Percentiles rank a stretch among this genome's conserved stretches.
Evolutionary conservation across 2,797 vertebrate genomes (phyloP).

Genomic region (Amphiprion clarkii): DNA sequence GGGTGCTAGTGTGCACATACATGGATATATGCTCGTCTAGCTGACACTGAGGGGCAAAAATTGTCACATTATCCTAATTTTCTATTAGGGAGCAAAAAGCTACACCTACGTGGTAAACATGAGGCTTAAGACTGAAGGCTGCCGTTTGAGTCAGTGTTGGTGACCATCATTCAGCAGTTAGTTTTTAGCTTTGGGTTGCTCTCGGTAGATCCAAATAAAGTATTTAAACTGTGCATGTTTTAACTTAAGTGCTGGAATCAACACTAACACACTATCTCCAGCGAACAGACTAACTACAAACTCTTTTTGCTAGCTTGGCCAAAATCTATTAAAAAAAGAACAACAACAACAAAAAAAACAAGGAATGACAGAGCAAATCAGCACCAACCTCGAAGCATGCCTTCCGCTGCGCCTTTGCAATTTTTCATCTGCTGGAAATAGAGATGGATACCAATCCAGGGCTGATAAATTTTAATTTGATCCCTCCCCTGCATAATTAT

Average conservation of each 20-base stretch:
- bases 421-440: slow-evolving; percentile 76
- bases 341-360: slow-evolving; percentile 14
- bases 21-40: slow-evolving; percentile 1
- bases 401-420: slow-evolving; percentile 65
- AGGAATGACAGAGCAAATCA: slow-evolving; percentile 50
- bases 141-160: background rate
- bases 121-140: background rate
- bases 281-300: slow-evolving; percentile 21
- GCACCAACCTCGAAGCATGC: slow-evolving; percentile 33
- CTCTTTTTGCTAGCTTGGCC: slow-evolving; percentile 22
- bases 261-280: slow-evolving; percentile 9
- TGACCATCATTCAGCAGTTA: background rate
- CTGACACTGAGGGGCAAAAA: background rate
- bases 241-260: background rate
- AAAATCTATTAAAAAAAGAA: slow-evolving; percentile 29
- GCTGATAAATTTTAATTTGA: slow-evolving; percentile 81
- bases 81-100: background rate
- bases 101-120: background rate
- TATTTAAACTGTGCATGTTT: slow-evolving; percentile 7
- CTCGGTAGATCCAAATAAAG: no score
- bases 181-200: no score
- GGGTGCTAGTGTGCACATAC: background rate
- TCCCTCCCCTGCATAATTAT: slow-evolving; percentile 75
- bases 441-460: slow-evolving; percentile 75
- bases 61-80: background rate